phyloP scores from a whole-genome alignment of 2,113 vertebrate species.

The Myrmecobius fasciatus region DNA sequence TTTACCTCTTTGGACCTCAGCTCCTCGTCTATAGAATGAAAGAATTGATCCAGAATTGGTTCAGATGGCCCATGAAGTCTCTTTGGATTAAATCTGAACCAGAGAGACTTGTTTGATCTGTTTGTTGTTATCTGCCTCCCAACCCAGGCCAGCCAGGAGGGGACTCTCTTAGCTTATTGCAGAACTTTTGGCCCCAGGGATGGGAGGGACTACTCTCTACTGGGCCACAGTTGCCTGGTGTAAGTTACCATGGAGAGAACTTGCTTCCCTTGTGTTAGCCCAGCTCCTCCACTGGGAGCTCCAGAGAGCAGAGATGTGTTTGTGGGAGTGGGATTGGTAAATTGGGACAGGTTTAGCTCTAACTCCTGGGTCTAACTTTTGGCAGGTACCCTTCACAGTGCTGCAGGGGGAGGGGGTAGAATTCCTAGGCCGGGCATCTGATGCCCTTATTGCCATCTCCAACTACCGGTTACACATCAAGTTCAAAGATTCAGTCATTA shows the following conservation, averaged over 20 bases:
- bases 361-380: conserved; percentile 62
- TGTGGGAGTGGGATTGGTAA: neutral
- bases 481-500: conserved; percentile 98
- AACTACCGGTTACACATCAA: conserved; percentile 99
- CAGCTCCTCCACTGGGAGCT: neutral
- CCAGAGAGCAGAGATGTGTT: conserved; percentile 2
- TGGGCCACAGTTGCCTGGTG: conserved; percentile 32
- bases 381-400: conserved; percentile 95
- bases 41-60: neutral
- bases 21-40: neutral
- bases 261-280: conserved; percentile 10
- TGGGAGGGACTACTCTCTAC: conserved; percentile 39
- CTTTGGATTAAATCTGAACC: neutral
- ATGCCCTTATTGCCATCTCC: conserved; percentile 97
- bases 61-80: neutral
- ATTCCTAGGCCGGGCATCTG: conserved; percentile 94
- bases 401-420: conserved; percentile 98
- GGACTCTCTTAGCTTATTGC: neutral
- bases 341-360: neutral
- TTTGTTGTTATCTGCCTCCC: neutral
- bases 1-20: neutral
- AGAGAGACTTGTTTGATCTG: neutral
- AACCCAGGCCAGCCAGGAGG: neutral
- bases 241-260: conserved; percentile 11
- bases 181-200: conserved; percentile 50